Percentiles rank a stretch among this genome's conserved stretches.
phyloP scores from a whole-genome alignment of 2,113 vertebrate genomes.

The Equus przewalskii region DNA sequence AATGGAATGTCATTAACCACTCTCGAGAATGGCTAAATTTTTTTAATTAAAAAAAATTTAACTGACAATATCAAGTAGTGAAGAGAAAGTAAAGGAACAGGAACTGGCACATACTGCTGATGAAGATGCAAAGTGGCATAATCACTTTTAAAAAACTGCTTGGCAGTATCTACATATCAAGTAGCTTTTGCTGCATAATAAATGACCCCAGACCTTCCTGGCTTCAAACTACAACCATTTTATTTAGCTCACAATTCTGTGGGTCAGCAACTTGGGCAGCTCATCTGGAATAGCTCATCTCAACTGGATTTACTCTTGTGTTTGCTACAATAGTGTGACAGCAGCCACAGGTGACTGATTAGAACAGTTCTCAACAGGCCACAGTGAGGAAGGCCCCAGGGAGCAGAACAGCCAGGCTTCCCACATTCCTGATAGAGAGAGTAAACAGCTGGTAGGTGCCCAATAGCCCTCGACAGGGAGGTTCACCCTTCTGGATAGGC shows the following conservation, averaged over 20 bases:
- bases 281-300: neutral
- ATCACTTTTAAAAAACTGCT: neutral
- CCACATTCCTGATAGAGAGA: neutral
- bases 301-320: neutral
- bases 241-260: neutral
- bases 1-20: neutral
- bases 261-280: neutral
- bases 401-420: neutral
- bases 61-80: neutral
- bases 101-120: neutral
- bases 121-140: rapidly evolving
- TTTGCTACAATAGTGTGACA: neutral
- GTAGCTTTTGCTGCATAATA: neutral
- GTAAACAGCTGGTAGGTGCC: neutral
- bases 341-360: rapidly evolving
- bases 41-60: neutral
- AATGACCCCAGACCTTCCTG: neutral
- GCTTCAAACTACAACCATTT: neutral
- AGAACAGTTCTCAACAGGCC: neutral
- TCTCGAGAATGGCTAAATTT: neutral
- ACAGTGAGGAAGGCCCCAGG: neutral
- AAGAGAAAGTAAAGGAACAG: neutral
- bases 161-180: neutral
- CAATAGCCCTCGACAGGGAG: neutral
- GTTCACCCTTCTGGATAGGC: neutral